Evolutionary conservation across 1,140 invertebrate species (phyloP).

Genomic region (Coboldia fuscipes): DNA sequence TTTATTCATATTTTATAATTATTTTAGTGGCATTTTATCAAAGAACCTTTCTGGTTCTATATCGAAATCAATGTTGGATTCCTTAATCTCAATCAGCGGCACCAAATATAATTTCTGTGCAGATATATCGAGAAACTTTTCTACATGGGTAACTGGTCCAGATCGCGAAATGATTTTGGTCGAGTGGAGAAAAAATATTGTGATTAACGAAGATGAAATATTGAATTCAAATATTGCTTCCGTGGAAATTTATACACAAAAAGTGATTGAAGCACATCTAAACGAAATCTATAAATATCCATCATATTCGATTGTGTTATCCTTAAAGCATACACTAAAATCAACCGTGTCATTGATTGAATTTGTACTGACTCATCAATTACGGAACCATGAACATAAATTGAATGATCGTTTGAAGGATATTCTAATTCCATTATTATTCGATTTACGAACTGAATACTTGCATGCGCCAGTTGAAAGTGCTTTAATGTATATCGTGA

Average conservation of each 20-base stretch:
- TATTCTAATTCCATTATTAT: constrained; percentile 45
- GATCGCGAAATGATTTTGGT: constrained; percentile 17
- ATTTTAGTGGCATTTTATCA: no score
- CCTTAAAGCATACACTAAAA: constrained; percentile 16
- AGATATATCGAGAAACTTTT: constrained; percentile 14
- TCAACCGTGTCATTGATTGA: constrained; percentile 13
- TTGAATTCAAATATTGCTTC: constrained; percentile 11
- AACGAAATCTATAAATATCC: constrained; percentile 11
- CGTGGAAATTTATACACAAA: constrained; percentile 16
- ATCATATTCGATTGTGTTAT: constrained; percentile 15
- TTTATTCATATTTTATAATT: no score
- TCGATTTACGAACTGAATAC: constrained; percentile 53
- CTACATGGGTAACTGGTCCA: constrained; percentile 15
- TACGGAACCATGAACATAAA: constrained; percentile 6
- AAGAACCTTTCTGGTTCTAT: no score
- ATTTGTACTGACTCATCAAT: constrained; percentile 14
- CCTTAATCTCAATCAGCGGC: constrained; percentile 17
- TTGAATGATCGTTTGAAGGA: constrained; percentile 17
- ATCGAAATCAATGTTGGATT: constrained; percentile 11
- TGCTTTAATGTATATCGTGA: no score
- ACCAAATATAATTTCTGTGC: constrained; percentile 14
- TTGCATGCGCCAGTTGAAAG: no score
- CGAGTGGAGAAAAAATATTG: constrained; percentile 17
- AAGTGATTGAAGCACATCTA: constrained; percentile 17
- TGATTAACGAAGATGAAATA: constrained; percentile 12